Evolutionary conservation across 2,888 invertebrate genomes (phyloP), one percentile per base, ranked within the genome.

Genomic region (Aphidoletes aphidimyza): DNA sequence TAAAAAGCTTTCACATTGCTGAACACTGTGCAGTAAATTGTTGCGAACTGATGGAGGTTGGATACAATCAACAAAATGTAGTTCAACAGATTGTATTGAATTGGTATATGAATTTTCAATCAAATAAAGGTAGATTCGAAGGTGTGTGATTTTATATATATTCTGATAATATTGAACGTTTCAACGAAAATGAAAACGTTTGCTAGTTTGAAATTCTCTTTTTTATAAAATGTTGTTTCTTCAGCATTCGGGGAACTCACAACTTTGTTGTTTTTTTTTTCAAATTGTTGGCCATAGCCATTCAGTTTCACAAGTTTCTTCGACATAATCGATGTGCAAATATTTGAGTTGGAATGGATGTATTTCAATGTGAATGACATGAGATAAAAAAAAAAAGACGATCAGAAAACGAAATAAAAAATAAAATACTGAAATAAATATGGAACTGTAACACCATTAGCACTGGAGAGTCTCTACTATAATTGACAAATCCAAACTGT

Each of bases 101-200:
- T 42, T 42, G 42, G 14, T 9, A 42, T 42, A 42, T 42, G 14
- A 42, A 42, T 6, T 42, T 42, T 42, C 42, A 42, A 22, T 54
- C 54, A 54, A 54, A 54, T 54, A 26, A 54, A 54, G 54, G 54
- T 54, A 26, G 54, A 54, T 54, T n/a, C 54, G 54, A n/a, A 54
- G 26, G 26, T 54, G 54, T 22, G 54, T 22, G 19, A 54, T 22
- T 54, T 22, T 47, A 17, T 47, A 11, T 47, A 47, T 19, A n/a
- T n/a, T 22, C 5, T 22, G 26, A 54, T 19, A 6, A 47, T 42
- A 42, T 42, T 42, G 8, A 42, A 42, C 42, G 11, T 54, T 6
- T 54, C 54, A 6, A 22, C 54, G 26, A 54, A n/a, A 11, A 54
- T 5, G 26, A 54, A 54, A 54, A 47, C 47, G 2, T 22, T 54